Conservation (phyloP, 2,113 vertebrate species). For the Channa maculata region DNA sequence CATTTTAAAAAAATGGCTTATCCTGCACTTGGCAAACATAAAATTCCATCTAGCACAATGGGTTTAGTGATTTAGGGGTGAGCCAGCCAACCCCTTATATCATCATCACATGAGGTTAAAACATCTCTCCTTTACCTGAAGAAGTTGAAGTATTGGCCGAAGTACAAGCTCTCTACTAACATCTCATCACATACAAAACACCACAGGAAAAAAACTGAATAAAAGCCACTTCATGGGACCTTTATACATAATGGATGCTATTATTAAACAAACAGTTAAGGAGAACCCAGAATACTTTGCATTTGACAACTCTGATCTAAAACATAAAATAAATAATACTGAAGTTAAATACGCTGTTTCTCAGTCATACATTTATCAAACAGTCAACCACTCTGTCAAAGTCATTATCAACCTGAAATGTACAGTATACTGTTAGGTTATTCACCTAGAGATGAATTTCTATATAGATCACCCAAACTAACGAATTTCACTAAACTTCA, state of each 20-base stretch:
- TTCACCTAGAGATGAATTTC: slow-evolving; percentile 24
- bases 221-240: slow-evolving; percentile 72
- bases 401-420: slow-evolving; percentile 44
- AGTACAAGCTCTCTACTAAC: background rate
- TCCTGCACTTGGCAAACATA: slow-evolving; percentile 18
- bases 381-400: slow-evolving; percentile 46
- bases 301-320: slow-evolving; percentile 64
- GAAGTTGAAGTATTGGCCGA: background rate
- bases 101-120: slow-evolving; percentile 20
- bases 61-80: slow-evolving; percentile 35
- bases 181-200: slow-evolving; percentile 3
- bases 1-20: slow-evolving; percentile 45
- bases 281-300: slow-evolving; percentile 45
- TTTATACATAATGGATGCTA: slow-evolving; percentile 51
- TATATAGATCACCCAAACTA: slow-evolving; percentile 27
- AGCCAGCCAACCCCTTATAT: slow-evolving; percentile 67
- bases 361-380: slow-evolving; percentile 48
- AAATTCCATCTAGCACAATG: slow-evolving; percentile 21
- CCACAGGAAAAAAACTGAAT: slow-evolving; percentile 40
- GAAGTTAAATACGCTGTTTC: slow-evolving; percentile 69
- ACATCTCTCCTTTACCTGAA: background rate
- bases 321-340: slow-evolving; percentile 68
- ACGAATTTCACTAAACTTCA: slow-evolving; percentile 13
- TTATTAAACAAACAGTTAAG: slow-evolving; percentile 53
- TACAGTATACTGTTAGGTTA: slow-evolving; percentile 32